phyloP scores from a whole-genome alignment of 2,113 vertebrate genomes.

The Ptyas mucosa region DNA sequence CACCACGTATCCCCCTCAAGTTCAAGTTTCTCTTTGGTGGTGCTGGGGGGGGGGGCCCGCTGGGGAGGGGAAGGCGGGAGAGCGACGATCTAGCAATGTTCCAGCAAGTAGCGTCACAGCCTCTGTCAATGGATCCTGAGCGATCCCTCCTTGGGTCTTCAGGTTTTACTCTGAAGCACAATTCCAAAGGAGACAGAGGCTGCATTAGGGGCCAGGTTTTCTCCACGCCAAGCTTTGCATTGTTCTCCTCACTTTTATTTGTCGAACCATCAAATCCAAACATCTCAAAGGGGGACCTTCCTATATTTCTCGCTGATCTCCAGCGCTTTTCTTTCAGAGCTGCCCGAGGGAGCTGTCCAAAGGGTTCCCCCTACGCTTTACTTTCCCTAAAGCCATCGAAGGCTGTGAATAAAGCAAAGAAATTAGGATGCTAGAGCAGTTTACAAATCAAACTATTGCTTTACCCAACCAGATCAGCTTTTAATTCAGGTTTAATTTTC shows the following conservation, averaged over 20 bases:
- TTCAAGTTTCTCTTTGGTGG: background rate
- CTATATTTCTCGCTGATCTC: background rate
- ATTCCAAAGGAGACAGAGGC: background rate
- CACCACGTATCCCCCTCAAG: background rate
- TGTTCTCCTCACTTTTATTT: background rate
- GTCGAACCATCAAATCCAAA: background rate
- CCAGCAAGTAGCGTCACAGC: background rate
- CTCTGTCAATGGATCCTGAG: background rate
- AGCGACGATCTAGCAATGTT: background rate
- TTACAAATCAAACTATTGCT: background rate
- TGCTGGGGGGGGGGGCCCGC: background rate
- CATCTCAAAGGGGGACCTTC: background rate
- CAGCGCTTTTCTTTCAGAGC: background rate
- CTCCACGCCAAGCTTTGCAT: background rate
- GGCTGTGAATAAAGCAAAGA: background rate
- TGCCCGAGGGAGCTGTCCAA: background rate
- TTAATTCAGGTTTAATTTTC: background rate
- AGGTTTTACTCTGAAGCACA: background rate
- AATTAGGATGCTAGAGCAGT: background rate
- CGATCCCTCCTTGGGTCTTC: background rate
- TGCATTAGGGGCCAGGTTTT: background rate
- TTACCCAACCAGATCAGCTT: background rate
- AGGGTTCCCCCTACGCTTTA: background rate
- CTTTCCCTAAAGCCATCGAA: background rate
- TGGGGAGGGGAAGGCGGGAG: background rate